phyloP scores from a whole-genome alignment of 2,113 vertebrate genomes.

The Petaurus breviceps region DNA sequence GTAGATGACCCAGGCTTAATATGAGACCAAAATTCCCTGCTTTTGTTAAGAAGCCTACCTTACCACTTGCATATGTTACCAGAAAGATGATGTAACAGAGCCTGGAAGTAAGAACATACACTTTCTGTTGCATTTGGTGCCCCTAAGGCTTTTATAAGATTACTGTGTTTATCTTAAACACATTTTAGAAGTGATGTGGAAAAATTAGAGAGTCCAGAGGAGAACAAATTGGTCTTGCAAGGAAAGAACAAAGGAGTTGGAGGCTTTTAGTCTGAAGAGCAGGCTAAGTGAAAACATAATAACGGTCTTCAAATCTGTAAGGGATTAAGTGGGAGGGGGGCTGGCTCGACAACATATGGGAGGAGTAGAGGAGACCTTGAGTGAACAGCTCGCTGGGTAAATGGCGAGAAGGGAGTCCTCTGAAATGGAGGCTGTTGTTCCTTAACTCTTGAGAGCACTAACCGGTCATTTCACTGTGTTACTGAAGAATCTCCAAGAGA shows the following conservation, averaged over 20 bases:
- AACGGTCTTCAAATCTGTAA: neutral
- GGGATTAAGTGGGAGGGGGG: neutral
- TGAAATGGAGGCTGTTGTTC: neutral
- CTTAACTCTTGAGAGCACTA: neutral
- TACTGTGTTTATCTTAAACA: slow-evolving; percentile 21
- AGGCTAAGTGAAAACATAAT: slow-evolving; percentile 3
- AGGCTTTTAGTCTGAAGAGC: neutral
- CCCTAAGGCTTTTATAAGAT: neutral
- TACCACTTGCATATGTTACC: neutral
- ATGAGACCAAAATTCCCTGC: neutral
- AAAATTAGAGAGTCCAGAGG: neutral
- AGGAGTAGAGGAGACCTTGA: neutral
- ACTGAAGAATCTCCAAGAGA: neutral
- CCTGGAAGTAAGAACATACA: neutral
- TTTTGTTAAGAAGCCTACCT: neutral
- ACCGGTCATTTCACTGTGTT: neutral
- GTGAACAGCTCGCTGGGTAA: neutral
- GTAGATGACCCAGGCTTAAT: neutral
- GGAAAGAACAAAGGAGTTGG: neutral
- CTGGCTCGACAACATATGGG: neutral
- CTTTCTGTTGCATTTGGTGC: neutral
- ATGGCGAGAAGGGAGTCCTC: neutral
- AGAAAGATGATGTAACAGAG: neutral
- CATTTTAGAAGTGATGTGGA: slow-evolving; percentile 3
- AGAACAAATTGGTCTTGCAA: slow-evolving; percentile 33